Conservation (phyloP, 2,113 vertebrate genomes). For the Phalacrocorax aristotelis region DNA sequence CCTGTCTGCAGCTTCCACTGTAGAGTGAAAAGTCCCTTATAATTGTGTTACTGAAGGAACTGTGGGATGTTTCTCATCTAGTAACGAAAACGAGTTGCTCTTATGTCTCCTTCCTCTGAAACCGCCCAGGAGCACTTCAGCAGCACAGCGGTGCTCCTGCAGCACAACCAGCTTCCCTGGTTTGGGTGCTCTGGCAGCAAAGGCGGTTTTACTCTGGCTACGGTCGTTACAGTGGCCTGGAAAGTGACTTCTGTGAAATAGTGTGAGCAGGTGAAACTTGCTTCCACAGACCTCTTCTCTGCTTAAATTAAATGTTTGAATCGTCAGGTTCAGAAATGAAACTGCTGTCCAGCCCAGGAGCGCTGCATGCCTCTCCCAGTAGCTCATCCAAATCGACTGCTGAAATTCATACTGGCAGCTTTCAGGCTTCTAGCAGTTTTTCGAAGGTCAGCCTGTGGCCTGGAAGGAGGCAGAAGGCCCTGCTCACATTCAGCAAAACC, state of each 20-base stretch:
- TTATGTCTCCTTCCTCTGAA: neutral
- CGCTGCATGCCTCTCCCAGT: neutral
- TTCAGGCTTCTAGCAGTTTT: neutral
- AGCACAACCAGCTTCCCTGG: fast-evolving
- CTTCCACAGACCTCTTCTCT: neutral
- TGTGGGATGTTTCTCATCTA: neutral
- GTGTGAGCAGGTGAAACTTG: neutral
- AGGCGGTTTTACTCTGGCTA: neutral
- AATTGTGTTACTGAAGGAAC: neutral
- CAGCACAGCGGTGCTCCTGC: fast-evolving
- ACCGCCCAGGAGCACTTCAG: neutral
- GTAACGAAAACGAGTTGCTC: neutral
- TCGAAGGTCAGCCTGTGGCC: too few species aligned
- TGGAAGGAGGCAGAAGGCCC: neutral
- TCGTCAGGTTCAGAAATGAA: neutral
- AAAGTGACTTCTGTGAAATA: neutral
- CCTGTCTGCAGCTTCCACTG: neutral
- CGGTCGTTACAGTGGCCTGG: fast-evolving
- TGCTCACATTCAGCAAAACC: neutral
- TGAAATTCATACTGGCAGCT: neutral
- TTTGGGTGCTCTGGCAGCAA: too few species aligned
- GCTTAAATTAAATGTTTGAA: too few species aligned
- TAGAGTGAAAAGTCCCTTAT: fast-evolving
- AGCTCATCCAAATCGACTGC: neutral
- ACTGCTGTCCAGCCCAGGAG: neutral